A percentile compares a stretch with the other conserved stretches of the same genome.
phyloP scores from a whole-genome alignment of 2,888 invertebrate genomes.

The Drosophila leonis region DNA sequence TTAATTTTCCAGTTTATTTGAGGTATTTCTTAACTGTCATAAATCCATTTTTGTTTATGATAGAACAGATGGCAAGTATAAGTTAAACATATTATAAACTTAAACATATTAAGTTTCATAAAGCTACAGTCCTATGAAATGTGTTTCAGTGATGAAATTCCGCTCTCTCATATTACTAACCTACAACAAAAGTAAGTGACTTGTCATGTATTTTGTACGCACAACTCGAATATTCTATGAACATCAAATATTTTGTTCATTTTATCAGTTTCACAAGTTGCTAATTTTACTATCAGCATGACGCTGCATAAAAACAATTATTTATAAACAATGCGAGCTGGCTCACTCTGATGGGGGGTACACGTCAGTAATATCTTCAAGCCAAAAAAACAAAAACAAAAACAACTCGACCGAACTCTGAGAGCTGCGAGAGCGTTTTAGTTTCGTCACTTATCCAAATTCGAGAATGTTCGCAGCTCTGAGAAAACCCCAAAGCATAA shows the following conservation, averaged over 20 bases:
- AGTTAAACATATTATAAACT: neutral
- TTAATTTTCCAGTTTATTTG: neutral
- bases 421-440: neutral
- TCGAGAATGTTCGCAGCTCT: conserved; percentile 30
- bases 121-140: neutral
- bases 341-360: conserved; percentile 11
- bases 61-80: neutral
- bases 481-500: neutral
- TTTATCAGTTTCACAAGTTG: conserved; percentile 57
- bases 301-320: conserved; percentile 44
- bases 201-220: neutral
- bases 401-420: neutral
- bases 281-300: conserved; percentile 61
- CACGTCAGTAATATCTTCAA: conserved; percentile 50
- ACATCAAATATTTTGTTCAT: conserved; percentile 18
- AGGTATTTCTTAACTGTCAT: neutral
- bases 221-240: conserved; percentile 32
- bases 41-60: neutral
- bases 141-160: conserved; percentile 23
- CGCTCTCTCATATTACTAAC: neutral
- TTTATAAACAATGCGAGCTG: conserved; percentile 28
- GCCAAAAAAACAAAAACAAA: neutral
- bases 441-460: conserved; percentile 1
- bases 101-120: neutral
- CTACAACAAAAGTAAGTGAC: neutral